A percentile compares a stretch with the other conserved stretches of the same genome.
These are phyloP conservation scores for Leistus spinibarbis DNA, from an alignment of 2,888 invertebrate genomes.

Conservation along the genomic window DNA sequence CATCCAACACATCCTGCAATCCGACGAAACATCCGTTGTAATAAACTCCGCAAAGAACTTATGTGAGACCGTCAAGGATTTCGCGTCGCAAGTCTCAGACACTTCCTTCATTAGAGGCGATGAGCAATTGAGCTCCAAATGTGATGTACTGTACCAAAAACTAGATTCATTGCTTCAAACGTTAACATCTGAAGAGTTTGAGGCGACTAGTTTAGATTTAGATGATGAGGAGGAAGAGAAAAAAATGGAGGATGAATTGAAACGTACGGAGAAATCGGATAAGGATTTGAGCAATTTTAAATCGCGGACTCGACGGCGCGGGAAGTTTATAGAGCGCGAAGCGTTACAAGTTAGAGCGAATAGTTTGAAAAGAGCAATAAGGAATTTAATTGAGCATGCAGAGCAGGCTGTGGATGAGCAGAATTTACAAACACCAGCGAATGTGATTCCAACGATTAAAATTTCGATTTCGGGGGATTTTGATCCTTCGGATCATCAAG, in stretches of 20 bases:
- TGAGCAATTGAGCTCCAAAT: conserved; percentile 68
- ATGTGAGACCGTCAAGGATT: conserved; percentile 80
- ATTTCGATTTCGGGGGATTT: conserved; percentile 52
- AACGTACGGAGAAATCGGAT: conserved; percentile 54
- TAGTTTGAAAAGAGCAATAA: conserved; percentile 81
- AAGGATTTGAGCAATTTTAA: conserved; percentile 58
- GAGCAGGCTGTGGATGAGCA: conserved; percentile 72
- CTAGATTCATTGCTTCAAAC: conserved; percentile 75
- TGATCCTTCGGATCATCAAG: conserved; percentile 45
- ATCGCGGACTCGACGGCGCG: conserved; percentile 53
- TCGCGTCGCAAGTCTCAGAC: conserved; percentile 68
- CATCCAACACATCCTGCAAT: conserved; percentile 84
- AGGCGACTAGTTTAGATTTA: conserved; percentile 53
- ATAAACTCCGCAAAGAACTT: conserved; percentile 74
- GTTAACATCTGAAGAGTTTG: conserved; percentile 70
- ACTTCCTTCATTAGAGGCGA: conserved; percentile 64
- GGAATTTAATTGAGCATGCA: conserved; percentile 79
- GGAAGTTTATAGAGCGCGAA: conserved; percentile 59
- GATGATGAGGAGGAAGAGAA: conserved; percentile 49
- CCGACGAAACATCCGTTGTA: conserved; percentile 75
- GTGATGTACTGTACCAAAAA: conserved; percentile 76
- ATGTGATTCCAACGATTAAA: conserved; percentile 51
- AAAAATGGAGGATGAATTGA: conserved; percentile 49
- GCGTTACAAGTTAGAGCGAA: conserved; percentile 71
- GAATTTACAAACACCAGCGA: conserved; percentile 49